Conservation (phyloP, 2,797 vertebrate species). For the Rhodeus uyekii region DNA sequence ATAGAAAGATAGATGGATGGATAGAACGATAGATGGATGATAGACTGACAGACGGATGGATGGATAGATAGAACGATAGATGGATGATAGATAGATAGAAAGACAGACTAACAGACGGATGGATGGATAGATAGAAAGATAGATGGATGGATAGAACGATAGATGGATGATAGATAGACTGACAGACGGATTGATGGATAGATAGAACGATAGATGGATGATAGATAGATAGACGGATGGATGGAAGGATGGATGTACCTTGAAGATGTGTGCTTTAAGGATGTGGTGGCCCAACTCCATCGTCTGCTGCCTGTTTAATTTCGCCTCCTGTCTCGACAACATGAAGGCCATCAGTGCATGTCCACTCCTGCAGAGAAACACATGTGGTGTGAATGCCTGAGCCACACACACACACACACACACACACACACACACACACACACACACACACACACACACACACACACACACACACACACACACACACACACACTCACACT, state of each 20-base stretch:
- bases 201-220: not conserved
- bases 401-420: not conserved
- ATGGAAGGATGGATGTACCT: conserved; percentile 76
- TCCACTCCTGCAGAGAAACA: conserved; percentile 79
- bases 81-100: not conserved
- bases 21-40: too few relatives aligned
- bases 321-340: conserved; percentile 96
- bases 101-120: not conserved
- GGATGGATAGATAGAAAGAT: not conserved
- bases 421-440: not conserved
- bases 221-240: not conserved
- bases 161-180: not conserved
- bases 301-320: conserved; percentile 96
- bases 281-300: conserved; percentile 99
- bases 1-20: not conserved
- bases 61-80: not conserved
- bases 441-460: not conserved
- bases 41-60: too few relatives aligned
- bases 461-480: not conserved
- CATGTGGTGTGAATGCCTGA: not conserved
- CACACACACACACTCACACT: not conserved
- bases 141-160: too few relatives aligned
- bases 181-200: conserved; percentile 59
- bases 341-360: conserved; percentile 97
- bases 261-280: conserved; percentile 99